Evolutionary conservation across 2,888 invertebrate genomes (phyloP), one percentile per base, ranked within the genome.

Genomic region (Agrochola lychnidis): DNA sequence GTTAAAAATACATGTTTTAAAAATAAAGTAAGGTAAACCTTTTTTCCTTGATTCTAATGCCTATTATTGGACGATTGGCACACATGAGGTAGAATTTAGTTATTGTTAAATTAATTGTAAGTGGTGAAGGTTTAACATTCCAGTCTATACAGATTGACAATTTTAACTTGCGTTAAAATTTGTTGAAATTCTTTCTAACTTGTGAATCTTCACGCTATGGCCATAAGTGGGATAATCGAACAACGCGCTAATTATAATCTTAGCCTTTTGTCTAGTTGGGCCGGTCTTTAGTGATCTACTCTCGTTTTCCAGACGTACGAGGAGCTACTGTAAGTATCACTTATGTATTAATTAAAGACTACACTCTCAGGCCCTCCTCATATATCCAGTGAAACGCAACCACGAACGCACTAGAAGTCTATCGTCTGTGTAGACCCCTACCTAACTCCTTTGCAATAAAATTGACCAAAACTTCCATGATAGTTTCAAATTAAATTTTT

Each of bases 41-140:
- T 12, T 59, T 74, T 51, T 61, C 59, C 74, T 74, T 40, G 40
- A 51, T 42, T 57, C 12, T 16, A 48, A 48, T 48, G 16, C 19
- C 25, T 59, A 48, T 22, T 73, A 57, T 59, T 56, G 5, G 10
- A 53, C 6, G n/a, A 25, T 19, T 36, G 30, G 3, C 16, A 36
- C 16, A n/a, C 12, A 16, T 62, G 30, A 5, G 7, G 19, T 25
- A 19, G 19, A 22, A 42, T 22, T 48, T 22, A 45, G 16, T 5
- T 10, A 45, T 42, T 36, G 19, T 19, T 48, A 45, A 30, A 45
- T 45, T 10, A 22, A 45, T 22, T 14, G 36, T 63, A 12, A 30
- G 6, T 66, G 9, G 14, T 9, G 51, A 53, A 51, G 19, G 7
- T 66, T 66, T 30, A 66, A 36, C 25, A 22, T 7, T 30, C 4